Evolutionary conservation across 2,113 vertebrate genomes (phyloP).

Genomic region (Corythoichthys intestinalis): DNA sequence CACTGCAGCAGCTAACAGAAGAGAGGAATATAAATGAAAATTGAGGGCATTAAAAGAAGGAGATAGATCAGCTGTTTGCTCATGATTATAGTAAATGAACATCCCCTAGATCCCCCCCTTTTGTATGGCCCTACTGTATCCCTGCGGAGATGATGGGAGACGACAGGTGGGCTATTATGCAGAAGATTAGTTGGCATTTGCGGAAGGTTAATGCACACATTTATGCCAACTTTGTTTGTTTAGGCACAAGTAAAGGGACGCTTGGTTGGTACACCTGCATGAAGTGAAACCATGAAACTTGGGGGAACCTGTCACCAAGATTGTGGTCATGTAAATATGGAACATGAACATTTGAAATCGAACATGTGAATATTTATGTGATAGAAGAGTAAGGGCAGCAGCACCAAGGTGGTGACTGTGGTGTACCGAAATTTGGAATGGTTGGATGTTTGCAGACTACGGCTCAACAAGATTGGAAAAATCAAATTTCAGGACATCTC

Average conservation of each 20-base stretch:
- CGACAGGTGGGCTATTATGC: constrained; percentile 65
- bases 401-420: neutral
- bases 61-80: constrained; percentile 36
- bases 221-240: constrained; percentile 14
- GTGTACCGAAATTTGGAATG: neutral
- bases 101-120: neutral
- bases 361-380: neutral
- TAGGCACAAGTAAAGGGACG: neutral
- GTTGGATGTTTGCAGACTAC: too few species aligned
- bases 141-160: constrained; percentile 37
- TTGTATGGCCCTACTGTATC: constrained; percentile 9
- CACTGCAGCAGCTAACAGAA: constrained; percentile 31
- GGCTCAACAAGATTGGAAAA: too few species aligned
- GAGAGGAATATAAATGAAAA: constrained; percentile 18
- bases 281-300: constrained; percentile 23
- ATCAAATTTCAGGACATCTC: too few species aligned
- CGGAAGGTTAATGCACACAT: constrained; percentile 37
- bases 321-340: neutral
- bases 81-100: constrained; percentile 40
- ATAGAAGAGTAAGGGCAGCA: neutral
- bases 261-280: neutral
- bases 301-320: neutral
- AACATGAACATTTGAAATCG: too few species aligned
- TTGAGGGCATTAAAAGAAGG: constrained; percentile 21
- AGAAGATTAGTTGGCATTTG: constrained; percentile 60